A percentile compares a stretch with the other conserved stretches of the same genome.
phyloP scores from a whole-genome alignment of 1,140 invertebrate species.

The Varroa destructor region DNA sequence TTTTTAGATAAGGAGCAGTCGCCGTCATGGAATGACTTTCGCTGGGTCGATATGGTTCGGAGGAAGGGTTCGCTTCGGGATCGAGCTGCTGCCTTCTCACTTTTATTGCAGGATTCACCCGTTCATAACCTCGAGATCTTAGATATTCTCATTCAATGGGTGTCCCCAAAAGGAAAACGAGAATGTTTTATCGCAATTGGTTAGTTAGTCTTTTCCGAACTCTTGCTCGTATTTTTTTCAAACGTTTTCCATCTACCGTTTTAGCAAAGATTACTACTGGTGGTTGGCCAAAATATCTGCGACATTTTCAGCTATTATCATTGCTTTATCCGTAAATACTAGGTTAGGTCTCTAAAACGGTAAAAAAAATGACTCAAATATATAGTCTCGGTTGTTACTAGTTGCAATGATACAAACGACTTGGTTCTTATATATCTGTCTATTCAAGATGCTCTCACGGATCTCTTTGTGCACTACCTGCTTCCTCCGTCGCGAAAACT shows the following conservation, averaged over 20 bases:
- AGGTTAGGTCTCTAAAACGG: too few species aligned
- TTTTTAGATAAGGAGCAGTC: conserved; percentile 14
- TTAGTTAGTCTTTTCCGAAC: conserved; percentile 34
- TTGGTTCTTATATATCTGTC: conserved; percentile 10
- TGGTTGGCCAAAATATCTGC: too few species aligned
- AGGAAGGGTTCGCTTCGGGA: conserved; percentile 65
- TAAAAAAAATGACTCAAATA: too few species aligned
- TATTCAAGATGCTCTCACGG: conserved; percentile 52
- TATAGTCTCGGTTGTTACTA: too few species aligned
- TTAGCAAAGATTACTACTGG: too few species aligned
- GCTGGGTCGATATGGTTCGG: conserved; percentile 66
- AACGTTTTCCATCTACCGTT: too few species aligned
- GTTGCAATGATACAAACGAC: too few species aligned
- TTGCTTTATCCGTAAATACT: too few species aligned
- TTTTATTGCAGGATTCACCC: conserved; percentile 70
- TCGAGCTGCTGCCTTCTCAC: conserved; percentile 66
- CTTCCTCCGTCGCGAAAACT: conserved; percentile 58
- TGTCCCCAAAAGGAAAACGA: conserved; percentile 66
- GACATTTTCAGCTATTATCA: too few species aligned
- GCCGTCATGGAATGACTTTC: conserved; percentile 36
- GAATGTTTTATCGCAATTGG: conserved; percentile 54
- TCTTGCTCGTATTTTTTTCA: conserved; percentile 23
- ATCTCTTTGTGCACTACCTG: conserved; percentile 61
- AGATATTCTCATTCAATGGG: conserved; percentile 57
- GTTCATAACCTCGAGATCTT: conserved; percentile 60